Percentiles rank a stretch among this genome's conserved stretches.
Conservation (phyloP, 1,140 invertebrate species). For the Dolichoris vasculosae region DNA sequence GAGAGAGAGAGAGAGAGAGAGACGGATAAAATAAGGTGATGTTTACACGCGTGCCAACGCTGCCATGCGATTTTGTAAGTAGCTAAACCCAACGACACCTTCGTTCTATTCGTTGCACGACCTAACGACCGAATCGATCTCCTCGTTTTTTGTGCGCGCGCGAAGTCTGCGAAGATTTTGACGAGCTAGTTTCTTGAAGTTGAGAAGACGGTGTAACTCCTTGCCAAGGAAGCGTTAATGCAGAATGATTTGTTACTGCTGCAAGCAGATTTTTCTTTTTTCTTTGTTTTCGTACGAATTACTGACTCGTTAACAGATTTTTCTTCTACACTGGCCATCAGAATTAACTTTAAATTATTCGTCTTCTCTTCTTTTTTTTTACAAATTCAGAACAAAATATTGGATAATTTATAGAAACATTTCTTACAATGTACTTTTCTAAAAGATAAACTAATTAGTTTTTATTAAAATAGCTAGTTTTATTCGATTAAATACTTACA, state of each 20-base stretch:
- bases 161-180: not conserved
- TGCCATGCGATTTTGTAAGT: constrained; percentile 38
- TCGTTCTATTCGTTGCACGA: constrained; percentile 26
- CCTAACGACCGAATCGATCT: constrained; percentile 39
- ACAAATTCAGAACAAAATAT: not conserved
- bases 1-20: not conserved
- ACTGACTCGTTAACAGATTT: not conserved
- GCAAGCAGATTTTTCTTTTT: not conserved
- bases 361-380: not conserved
- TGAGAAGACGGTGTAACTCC: not conserved
- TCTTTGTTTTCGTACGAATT: not conserved
- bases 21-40: not conserved
- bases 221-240: not conserved
- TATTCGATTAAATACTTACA: too few species aligned
- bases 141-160: not conserved
- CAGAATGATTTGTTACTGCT: not conserved
- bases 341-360: not conserved
- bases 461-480: not conserved
- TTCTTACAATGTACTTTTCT: not conserved
- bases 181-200: constrained; percentile 16
- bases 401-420: constrained; percentile 20
- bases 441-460: not conserved
- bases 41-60: constrained; percentile 20
- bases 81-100: not conserved
- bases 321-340: not conserved